Conservation (phyloP, 2,113 vertebrate species). For the Cisticola juncidis region DNA sequence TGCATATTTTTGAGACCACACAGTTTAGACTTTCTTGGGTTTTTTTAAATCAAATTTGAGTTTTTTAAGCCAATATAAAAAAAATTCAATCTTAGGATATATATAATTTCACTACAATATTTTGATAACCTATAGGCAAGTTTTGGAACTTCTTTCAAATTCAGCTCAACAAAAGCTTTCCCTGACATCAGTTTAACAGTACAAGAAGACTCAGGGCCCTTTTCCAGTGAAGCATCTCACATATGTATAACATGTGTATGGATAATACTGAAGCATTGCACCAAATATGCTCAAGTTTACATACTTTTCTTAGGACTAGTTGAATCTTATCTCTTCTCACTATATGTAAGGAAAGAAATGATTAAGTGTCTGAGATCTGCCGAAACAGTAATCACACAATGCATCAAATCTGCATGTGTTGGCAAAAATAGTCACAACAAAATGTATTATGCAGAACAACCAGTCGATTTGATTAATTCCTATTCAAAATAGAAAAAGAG, state of each 20-base stretch:
- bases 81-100: not conserved
- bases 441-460: conserved; percentile 26
- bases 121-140: not conserved
- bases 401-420: conserved; percentile 39
- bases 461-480: conserved; percentile 36
- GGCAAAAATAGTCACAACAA: conserved; percentile 9
- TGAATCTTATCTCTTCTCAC: not conserved
- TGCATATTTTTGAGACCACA: not conserved
- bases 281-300: not conserved
- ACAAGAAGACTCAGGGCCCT: not conserved
- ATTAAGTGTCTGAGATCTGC: conserved; percentile 5
- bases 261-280: not conserved
- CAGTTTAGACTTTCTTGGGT: not conserved
- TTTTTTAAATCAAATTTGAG: not conserved
- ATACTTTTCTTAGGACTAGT: not conserved
- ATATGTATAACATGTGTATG: not conserved
- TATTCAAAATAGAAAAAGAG: conserved; percentile 32
- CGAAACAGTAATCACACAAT: conserved; percentile 13
- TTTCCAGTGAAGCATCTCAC: not conserved
- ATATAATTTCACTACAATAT: not conserved
- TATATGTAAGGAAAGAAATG: conserved; percentile 6
- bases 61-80: not conserved
- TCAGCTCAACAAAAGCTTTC: not conserved
- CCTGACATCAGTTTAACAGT: not conserved
- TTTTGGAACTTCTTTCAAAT: not conserved